A percentile compares a stretch with the other conserved stretches of the same genome.
Evolutionary conservation across 2,888 invertebrate genomes (phyloP).

Genomic region (Napeogenes inachia): DNA sequence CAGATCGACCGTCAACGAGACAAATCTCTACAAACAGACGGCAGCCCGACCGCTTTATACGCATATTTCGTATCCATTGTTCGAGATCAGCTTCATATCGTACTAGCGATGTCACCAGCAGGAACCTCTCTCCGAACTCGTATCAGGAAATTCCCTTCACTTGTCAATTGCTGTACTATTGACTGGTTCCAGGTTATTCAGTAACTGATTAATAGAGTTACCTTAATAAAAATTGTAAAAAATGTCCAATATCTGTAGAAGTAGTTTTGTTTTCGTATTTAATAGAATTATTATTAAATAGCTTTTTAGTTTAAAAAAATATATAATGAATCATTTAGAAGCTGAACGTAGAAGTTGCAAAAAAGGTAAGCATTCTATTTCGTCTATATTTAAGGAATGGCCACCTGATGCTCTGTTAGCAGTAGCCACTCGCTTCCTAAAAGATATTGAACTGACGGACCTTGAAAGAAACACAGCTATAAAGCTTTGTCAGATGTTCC

Average conservation of each 20-base stretch:
- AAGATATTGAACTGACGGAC: conserved; percentile 85
- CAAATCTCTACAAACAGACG: conserved; percentile 92
- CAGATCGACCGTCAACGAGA: conserved; percentile 92
- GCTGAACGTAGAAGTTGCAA: no score
- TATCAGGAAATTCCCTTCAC: conserved; percentile 92
- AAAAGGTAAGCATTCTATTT: not conserved
- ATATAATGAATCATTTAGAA: no score
- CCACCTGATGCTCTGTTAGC: conserved; percentile 94
- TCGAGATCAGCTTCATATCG: conserved; percentile 93
- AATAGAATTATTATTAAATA: no score
- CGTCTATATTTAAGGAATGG: conserved; percentile 82
- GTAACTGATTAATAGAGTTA: no score
- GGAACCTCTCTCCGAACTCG: conserved; percentile 89
- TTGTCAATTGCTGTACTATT: conserved; percentile 96
- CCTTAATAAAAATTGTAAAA: no score
- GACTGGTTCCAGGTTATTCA: conserved; percentile 90
- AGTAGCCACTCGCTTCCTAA: conserved; percentile 89
- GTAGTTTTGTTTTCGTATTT: no score
- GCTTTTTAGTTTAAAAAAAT: no score
- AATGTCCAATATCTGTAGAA: no score
- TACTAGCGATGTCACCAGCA: conserved; percentile 93
- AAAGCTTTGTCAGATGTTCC: conserved; percentile 93
- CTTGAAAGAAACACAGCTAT: conserved; percentile 87
- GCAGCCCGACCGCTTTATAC: conserved; percentile 91
- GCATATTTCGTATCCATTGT: conserved; percentile 93